Evolutionary conservation across 2,113 vertebrate species (phyloP), one percentile per base, ranked within the genome.

Genomic region (Psettodes erumei): DNA sequence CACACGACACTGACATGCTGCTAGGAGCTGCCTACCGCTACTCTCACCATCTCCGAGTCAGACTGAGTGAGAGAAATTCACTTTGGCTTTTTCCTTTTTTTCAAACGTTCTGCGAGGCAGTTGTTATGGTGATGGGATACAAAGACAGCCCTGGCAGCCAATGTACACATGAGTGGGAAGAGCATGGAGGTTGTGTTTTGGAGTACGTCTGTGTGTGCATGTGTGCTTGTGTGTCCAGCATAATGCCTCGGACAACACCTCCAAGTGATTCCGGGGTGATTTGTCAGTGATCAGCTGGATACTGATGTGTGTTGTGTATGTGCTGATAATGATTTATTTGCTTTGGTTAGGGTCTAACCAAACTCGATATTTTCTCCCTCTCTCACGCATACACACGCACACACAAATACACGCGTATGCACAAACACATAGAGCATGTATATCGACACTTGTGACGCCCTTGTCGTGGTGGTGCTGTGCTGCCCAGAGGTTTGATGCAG

Each of bases 51-150:
- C 88, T 83, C 83, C 74, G 65, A 87, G 77, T 87, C 81, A 83
- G 84, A 89, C 86, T 73, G 88, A 84, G 77, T 80, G 88, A 91
- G 86, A 86, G 82, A 86, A 89, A 93, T 91, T 87, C 90, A 87
- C 86, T 88, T 74, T 43, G 65, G 78, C 62, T 74, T 68, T 88
- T 75, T 79, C 60, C 64, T 54, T 82, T 86, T 77, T 67, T 13
- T 65, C 71, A 37, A 47, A 71, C 63, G 79, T 77, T 85, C 77
- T 55, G 59, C 58, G 73, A 90, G 86, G 85, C 90, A 89, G 94
- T 95, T 94, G 94, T 95, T 95, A 95, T 95, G 93, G 93, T 91
- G 93, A 95, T 93, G 75, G 83, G 83, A 92, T 80, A 94, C 92
- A 94, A 94, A 93, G 90, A 91, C 86, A 87, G 84, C 75, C 78